Conservation (phyloP, 2,113 vertebrate species). For the Columba livia region DNA sequence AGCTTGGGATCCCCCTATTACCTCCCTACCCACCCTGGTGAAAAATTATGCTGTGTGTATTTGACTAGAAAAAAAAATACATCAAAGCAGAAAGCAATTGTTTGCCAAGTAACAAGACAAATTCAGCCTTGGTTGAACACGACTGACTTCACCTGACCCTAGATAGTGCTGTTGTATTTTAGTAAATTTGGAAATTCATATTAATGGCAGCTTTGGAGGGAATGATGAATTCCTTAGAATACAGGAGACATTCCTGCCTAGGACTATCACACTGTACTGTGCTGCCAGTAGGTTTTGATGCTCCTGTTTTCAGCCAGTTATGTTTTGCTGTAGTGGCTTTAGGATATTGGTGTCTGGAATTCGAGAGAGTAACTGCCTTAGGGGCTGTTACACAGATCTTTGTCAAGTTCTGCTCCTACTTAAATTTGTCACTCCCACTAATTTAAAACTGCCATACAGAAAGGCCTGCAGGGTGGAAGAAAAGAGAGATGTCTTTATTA, state of each 20-base stretch:
- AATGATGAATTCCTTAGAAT: background rate
- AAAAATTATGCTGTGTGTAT: background rate
- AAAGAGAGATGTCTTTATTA: background rate
- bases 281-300: background rate
- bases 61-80: background rate
- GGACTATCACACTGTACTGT: background rate
- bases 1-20: background rate
- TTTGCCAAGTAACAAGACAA: background rate
- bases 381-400: background rate
- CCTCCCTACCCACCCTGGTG: no score
- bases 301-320: background rate
- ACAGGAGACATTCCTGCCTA: background rate
- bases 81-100: background rate
- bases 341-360: background rate
- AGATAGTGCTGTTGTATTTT: background rate
- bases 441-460: background rate
- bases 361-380: background rate
- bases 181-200: background rate
- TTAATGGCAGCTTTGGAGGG: background rate
- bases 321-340: background rate
- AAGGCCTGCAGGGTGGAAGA: background rate
- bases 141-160: background rate
- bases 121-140: background rate
- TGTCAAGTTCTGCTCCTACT: background rate
- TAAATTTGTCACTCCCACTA: background rate